A percentile compares a stretch with the other conserved stretches of the same genome.
These are phyloP conservation scores for Panthera uncia DNA, from an alignment of 2,113 vertebrate species.

Conservation along the genomic window DNA sequence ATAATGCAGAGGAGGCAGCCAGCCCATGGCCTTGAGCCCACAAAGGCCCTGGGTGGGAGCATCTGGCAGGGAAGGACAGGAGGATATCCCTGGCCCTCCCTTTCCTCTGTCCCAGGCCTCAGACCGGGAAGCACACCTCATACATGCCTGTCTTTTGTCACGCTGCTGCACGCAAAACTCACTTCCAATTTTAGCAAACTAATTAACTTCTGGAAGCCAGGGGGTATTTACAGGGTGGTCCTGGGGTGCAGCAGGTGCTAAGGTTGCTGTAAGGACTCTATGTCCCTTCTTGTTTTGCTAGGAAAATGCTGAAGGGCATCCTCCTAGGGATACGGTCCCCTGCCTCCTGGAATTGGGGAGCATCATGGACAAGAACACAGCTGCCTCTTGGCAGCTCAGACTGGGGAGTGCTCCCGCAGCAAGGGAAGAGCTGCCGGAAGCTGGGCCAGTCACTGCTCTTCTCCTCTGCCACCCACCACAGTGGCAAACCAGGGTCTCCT, in stretches of 20 bases:
- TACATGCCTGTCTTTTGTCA: constrained; percentile 87
- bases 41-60: constrained; percentile 80
- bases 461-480: background rate
- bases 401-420: background rate
- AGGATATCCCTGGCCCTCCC: constrained; percentile 79
- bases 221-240: constrained; percentile 77
- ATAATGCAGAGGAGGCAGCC: constrained; percentile 92
- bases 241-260: constrained; percentile 80
- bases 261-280: background rate
- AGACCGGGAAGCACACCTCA: constrained; percentile 86
- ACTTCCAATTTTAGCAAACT: constrained; percentile 89
- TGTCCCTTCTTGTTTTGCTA: background rate
- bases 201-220: constrained; percentile 89
- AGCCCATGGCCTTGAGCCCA: constrained; percentile 90
- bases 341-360: background rate
- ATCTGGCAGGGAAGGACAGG: constrained; percentile 70
- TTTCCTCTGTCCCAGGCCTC: constrained; percentile 86
- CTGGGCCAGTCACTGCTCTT: accelerated
- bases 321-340: background rate
- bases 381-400: background rate
- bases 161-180: constrained; percentile 86
- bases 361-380: background rate
- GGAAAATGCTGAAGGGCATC: background rate
- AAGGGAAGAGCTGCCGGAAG: background rate
- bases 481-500: background rate